Percentiles rank a stretch among this genome's conserved stretches.
These are phyloP conservation scores for Sylvia borin DNA, from an alignment of 2,797 vertebrate species.

Conservation along the genomic window DNA sequence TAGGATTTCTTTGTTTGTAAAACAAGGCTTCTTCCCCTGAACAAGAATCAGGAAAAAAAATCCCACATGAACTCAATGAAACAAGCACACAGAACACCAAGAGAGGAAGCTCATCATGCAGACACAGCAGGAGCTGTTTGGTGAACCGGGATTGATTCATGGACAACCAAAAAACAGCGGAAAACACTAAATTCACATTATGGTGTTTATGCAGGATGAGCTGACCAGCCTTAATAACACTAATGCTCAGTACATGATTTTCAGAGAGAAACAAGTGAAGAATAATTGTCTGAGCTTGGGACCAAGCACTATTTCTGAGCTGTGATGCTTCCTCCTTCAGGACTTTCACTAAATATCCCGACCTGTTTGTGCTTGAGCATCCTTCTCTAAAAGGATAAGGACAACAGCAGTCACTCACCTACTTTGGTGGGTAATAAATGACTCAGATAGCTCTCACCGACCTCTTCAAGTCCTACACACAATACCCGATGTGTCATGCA, in stretches of 20 bases:
- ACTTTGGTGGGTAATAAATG: constrained; percentile 27
- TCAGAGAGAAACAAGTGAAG: constrained; percentile 5
- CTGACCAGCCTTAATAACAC: neutral
- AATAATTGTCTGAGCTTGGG: neutral
- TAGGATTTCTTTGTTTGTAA: neutral
- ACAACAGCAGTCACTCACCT: constrained; percentile 39
- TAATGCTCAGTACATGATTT: neutral
- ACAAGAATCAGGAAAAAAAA: neutral
- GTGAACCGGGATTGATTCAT: neutral
- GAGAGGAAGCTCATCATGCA: neutral
- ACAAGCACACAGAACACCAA: neutral
- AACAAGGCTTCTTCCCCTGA: neutral
- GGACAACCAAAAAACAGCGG: neutral
- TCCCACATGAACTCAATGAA: neutral
- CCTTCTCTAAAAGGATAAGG: constrained; percentile 37
- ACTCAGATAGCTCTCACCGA: constrained; percentile 45
- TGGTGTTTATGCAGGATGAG: neutral
- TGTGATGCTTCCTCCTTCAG: neutral
- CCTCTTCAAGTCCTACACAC: constrained; percentile 33
- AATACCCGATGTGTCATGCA: constrained; percentile 11
- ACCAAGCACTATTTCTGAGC: neutral
- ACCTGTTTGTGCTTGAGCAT: constrained; percentile 14
- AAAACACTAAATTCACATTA: neutral
- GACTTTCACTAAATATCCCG: neutral
- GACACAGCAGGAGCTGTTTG: neutral